Evolutionary conservation across 1,140 invertebrate genomes (phyloP).

Genomic region (Linepithema humile): DNA sequence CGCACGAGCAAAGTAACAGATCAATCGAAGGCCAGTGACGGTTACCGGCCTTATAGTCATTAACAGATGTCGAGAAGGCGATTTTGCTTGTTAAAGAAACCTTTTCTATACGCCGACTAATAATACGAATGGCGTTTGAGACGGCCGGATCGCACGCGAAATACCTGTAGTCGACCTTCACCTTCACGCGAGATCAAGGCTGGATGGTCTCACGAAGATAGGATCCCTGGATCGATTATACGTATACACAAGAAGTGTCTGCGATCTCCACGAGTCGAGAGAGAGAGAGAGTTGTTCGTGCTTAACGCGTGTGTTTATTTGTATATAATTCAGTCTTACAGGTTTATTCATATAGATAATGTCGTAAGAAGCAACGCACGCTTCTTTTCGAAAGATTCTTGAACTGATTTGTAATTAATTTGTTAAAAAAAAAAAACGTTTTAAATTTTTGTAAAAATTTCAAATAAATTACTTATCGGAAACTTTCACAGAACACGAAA

Average conservation of each 20-base stretch:
- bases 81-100: conserved; percentile 1
- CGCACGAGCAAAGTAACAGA: conserved; percentile 23
- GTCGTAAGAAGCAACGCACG: too few relatives aligned
- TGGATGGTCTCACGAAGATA: conserved; percentile 57
- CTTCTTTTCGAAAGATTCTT: too few relatives aligned
- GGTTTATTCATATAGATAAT: too few relatives aligned
- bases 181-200: conserved; percentile 70
- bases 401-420: too few relatives aligned
- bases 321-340: background rate
- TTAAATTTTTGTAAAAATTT: too few relatives aligned
- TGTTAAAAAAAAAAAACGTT: too few relatives aligned
- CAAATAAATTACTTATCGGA: too few relatives aligned
- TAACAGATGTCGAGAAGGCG: background rate
- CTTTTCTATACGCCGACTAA: background rate
- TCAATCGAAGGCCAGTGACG: background rate
- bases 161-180: conserved; percentile 68
- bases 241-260: background rate
- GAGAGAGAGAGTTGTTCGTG: background rate
- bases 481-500: too few relatives aligned
- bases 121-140: conserved; percentile 46
- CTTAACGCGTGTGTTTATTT: conserved; percentile 3
- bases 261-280: background rate
- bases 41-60: background rate
- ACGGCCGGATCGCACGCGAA: conserved; percentile 21
- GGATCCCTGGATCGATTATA: conserved; percentile 13